A percentile compares a stretch with the other conserved stretches of the same genome.
Conservation (phyloP, 2,797 vertebrate genomes). For the Threskiornis aethiopicus region DNA sequence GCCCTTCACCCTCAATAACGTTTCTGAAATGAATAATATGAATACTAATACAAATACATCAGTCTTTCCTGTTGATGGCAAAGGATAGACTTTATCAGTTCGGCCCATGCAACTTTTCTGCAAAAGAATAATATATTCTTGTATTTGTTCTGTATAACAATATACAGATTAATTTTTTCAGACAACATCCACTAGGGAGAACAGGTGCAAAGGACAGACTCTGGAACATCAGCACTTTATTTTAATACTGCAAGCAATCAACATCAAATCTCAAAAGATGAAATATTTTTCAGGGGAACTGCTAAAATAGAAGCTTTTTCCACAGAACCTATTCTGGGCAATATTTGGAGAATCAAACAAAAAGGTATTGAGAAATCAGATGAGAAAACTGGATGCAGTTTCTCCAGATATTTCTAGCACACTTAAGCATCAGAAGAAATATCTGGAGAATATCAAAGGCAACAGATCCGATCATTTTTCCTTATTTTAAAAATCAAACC, state of each 20-base stretch:
- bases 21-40: not conserved
- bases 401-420: not conserved
- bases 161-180: not conserved
- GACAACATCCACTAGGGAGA: not conserved
- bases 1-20: not conserved
- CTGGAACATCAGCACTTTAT: not conserved
- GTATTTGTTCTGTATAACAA: not conserved
- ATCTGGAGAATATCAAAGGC: not conserved
- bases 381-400: not conserved
- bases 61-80: conserved; percentile 2
- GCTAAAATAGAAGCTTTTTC: not conserved
- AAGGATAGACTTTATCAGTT: not conserved
- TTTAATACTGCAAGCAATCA: not conserved
- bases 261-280: not conserved
- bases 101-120: not conserved
- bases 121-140: not conserved
- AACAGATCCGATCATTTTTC: not conserved
- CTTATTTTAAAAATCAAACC: not conserved
- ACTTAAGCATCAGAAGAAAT: not conserved
- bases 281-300: not conserved
- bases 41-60: not conserved
- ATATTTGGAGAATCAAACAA: not conserved
- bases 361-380: not conserved
- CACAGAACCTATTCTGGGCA: not conserved
- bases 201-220: not conserved